phyloP scores from a whole-genome alignment of 2,113 vertebrate species.

The Hepsetus odoe region DNA sequence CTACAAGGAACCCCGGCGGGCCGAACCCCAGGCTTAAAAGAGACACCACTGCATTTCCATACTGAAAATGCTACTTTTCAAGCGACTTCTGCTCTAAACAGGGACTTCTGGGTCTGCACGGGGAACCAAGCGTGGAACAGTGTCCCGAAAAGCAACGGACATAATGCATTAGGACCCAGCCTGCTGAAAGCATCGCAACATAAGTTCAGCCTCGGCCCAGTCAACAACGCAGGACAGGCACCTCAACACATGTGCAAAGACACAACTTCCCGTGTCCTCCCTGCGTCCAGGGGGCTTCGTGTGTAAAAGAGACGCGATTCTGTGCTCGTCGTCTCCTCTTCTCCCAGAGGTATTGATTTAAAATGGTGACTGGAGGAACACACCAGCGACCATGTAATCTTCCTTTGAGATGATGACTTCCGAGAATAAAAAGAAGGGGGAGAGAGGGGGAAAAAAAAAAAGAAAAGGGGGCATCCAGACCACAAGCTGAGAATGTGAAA shows the following conservation, averaged over 20 bases:
- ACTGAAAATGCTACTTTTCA: too few relatives aligned
- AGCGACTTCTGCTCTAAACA: too few relatives aligned
- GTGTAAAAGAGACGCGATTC: slow-evolving; percentile 60
- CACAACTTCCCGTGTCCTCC: background rate
- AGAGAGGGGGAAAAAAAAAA: background rate
- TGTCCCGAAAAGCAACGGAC: background rate
- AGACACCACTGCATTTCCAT: background rate
- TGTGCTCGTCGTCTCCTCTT: background rate
- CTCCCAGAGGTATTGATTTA: slow-evolving; percentile 76
- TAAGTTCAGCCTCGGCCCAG: background rate
- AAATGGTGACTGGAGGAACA: slow-evolving; percentile 77
- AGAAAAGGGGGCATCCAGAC: slow-evolving; percentile 64
- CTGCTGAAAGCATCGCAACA: background rate
- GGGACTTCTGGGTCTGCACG: too few relatives aligned
- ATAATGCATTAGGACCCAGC: too few relatives aligned
- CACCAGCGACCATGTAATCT: slow-evolving; percentile 75
- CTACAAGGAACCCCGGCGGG: background rate
- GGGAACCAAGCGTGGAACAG: too few relatives aligned
- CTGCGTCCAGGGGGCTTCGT: background rate
- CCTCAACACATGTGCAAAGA: background rate
- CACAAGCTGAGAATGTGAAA: slow-evolving; percentile 80
- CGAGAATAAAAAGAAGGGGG: slow-evolving; percentile 60
- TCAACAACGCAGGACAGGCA: background rate
- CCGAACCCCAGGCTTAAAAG: background rate
- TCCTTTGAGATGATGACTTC: slow-evolving; percentile 76